phyloP scores from a whole-genome alignment of 2,113 vertebrate species.

The Phocoena phocoena region DNA sequence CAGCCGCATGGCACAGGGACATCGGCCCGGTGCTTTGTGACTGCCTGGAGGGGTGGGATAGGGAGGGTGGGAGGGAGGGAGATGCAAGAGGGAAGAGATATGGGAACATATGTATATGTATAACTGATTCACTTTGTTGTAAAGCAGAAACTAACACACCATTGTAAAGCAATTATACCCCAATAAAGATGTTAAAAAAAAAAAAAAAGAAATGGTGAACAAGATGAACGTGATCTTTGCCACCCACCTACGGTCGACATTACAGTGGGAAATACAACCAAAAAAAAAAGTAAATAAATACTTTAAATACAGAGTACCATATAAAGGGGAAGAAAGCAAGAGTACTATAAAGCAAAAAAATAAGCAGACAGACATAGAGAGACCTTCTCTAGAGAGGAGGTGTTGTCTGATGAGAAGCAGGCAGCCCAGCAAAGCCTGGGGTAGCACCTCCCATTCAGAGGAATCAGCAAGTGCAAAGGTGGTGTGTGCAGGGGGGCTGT shows the following conservation, averaged over 20 bases:
- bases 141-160: no score
- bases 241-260: not conserved
- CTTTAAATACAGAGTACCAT: not conserved
- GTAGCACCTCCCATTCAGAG: not conserved
- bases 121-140: no score
- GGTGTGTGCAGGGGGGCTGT: fast-evolving
- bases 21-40: no score
- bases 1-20: no score
- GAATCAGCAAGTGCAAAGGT: not conserved
- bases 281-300: not conserved
- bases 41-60: no score
- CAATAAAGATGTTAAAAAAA: no score
- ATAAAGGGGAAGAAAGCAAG: not conserved
- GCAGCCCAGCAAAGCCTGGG: not conserved
- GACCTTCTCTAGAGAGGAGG: not conserved
- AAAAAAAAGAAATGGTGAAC: not conserved
- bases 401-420: not conserved
- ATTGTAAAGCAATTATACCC: no score
- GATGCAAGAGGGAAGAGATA: no score
- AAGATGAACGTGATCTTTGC: not conserved
- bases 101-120: no score
- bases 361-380: not conserved
- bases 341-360: not conserved
- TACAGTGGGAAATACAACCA: not conserved
- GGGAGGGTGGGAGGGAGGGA: no score